Conservation (phyloP, 2,888 invertebrate genomes). For the Xanthia togata region DNA sequence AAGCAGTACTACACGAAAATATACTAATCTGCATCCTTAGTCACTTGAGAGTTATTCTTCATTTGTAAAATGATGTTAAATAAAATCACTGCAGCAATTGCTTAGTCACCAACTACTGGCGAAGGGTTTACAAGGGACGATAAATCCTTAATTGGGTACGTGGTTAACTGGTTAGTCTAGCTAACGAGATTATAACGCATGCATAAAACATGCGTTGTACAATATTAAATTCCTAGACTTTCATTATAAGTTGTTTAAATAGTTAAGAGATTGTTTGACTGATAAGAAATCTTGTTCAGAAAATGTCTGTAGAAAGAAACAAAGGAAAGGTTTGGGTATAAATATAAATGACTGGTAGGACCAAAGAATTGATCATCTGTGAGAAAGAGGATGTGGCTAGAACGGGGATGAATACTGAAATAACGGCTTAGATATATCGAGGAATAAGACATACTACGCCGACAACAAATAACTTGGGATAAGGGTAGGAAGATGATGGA, state of each 20-base stretch:
- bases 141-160: conserved; percentile 57
- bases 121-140: conserved; percentile 37
- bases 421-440: neutral
- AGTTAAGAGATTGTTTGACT: neutral
- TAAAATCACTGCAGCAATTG: conserved; percentile 36
- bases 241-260: neutral
- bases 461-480: neutral
- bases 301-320: conserved; percentile 14
- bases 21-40: neutral
- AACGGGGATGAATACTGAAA: conserved; percentile 7
- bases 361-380: neutral
- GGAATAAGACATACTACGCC: neutral
- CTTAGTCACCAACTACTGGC: conserved; percentile 20
- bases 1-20: neutral
- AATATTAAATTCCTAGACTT: conserved; percentile 51
- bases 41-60: neutral
- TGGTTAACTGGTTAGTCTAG: conserved; percentile 42
- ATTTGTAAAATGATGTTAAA: conserved; percentile 25
- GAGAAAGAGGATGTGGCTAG: conserved; percentile 1
- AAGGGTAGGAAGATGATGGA: neutral
- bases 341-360: neutral
- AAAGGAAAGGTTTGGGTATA: conserved; percentile 1
- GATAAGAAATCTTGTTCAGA: conserved; percentile 11
- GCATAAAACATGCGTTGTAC: conserved; percentile 55
- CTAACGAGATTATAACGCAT: conserved; percentile 58